These are phyloP conservation scores for Passer montanus DNA, from an alignment of 2,113 vertebrate genomes.

Conservation along the genomic window DNA sequence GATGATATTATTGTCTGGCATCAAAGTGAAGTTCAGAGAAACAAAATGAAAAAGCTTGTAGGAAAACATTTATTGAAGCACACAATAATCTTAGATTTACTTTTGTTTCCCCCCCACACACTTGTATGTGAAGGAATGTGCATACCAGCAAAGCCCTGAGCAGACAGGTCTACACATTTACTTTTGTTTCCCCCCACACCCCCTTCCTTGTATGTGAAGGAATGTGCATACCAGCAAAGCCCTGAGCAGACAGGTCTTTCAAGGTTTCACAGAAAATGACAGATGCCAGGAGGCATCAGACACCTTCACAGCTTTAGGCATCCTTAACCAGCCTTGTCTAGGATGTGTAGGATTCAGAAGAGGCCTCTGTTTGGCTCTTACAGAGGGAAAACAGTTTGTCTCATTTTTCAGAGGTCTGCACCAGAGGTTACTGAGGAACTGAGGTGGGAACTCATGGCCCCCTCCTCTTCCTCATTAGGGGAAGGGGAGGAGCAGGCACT, in stretches of 20 bases:
- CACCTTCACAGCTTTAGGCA: not conserved
- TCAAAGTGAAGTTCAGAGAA: not conserved
- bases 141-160: not conserved
- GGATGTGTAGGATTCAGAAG: not conserved
- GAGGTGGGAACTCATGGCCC: not conserved
- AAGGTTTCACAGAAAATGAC: not conserved
- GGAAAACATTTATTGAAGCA: not conserved
- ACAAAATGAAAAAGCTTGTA: not conserved
- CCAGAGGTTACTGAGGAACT: not conserved
- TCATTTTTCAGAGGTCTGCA: not conserved
- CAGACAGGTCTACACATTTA: not conserved
- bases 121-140: not conserved
- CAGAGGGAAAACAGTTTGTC: not conserved
- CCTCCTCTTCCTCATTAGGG: rapidly evolving
- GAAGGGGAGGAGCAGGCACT: not conserved
- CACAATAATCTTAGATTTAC: not conserved
- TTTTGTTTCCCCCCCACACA: not conserved
- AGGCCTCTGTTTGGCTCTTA: not conserved
- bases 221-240: not conserved
- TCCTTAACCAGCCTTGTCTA: not conserved
- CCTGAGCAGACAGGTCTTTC: not conserved
- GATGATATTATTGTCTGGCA: not conserved
- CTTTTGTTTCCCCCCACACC: not conserved
- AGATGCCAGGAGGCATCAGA: not conserved
- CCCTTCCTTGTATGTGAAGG: not conserved